These are phyloP conservation scores for Marasmarcha lunaedactyla DNA, from an alignment of 2,888 invertebrate species.

Conservation along the genomic window DNA sequence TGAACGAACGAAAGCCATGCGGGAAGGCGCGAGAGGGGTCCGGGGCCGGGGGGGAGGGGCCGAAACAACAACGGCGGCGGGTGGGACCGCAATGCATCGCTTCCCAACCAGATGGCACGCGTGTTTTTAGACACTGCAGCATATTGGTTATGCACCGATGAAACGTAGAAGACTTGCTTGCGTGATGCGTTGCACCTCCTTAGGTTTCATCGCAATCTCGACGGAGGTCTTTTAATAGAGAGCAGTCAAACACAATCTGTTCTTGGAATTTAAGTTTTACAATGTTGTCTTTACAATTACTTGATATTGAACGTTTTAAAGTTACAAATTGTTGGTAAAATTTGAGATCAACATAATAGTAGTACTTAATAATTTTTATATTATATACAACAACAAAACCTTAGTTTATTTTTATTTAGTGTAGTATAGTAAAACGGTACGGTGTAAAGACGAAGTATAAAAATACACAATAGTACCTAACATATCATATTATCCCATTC, in stretches of 20 bases:
- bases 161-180: constrained; percentile 50
- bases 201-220: constrained; percentile 57
- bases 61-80: constrained; percentile 34
- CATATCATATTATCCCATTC: no score
- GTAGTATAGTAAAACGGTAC: no score
- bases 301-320: not conserved
- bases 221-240: constrained; percentile 44
- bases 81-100: constrained; percentile 62
- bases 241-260: constrained; percentile 33
- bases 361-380: no score
- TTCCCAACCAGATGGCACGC: constrained; percentile 68
- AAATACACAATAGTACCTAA: no score
- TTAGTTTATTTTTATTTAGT: no score
- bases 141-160: constrained; percentile 49
- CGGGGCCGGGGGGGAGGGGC: constrained; percentile 35
- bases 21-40: constrained; percentile 39
- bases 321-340: not conserved
- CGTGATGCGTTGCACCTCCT: constrained; percentile 56
- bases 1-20: constrained; percentile 69
- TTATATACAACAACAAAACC: no score
- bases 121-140: constrained; percentile 61
- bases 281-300: not conserved
- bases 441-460: no score
- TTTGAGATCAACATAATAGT: no score
- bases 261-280: constrained; percentile 21